These are phyloP conservation scores for Meleagris gallopavo DNA, from an alignment of 2,113 vertebrate genomes.

Conservation along the genomic window DNA sequence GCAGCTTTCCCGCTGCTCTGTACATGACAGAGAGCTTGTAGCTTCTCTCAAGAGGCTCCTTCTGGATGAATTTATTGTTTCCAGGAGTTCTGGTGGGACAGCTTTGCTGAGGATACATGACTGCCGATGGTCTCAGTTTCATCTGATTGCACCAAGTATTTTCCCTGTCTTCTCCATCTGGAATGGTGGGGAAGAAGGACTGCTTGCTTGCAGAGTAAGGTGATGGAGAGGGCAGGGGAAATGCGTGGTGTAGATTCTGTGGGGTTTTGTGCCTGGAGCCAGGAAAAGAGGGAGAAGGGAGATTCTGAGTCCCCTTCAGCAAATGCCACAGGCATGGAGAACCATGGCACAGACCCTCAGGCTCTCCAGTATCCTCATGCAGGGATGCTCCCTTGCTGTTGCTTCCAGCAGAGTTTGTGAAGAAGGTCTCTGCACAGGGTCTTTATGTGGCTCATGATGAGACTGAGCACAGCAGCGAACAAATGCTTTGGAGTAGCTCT, in stretches of 20 bases:
- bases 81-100: conserved; percentile 44
- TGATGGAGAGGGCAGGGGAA: not conserved
- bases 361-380: not conserved
- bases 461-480: not conserved
- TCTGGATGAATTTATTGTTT: conserved; percentile 49
- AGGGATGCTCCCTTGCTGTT: not conserved
- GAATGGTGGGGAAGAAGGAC: not conserved
- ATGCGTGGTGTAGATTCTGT: not conserved
- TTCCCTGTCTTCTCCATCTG: conserved; percentile 30
- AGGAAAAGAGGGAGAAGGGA: not conserved
- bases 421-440: not conserved
- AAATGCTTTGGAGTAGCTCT: not conserved
- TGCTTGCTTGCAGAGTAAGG: conserved; percentile 25
- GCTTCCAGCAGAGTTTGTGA: not conserved
- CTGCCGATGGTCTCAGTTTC: conserved; percentile 40
- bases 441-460: not conserved
- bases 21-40: conserved; percentile 45
- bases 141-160: conserved; percentile 49
- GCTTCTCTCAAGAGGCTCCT: conserved; percentile 5
- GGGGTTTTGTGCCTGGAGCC: not conserved
- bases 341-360: rapidly evolving
- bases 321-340: not conserved
- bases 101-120: not conserved
- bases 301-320: not conserved
- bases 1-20: not conserved